Base-by-base conservation (phyloP, 1,140 invertebrate genomes). In the Anastrepha ludens region DNA sequence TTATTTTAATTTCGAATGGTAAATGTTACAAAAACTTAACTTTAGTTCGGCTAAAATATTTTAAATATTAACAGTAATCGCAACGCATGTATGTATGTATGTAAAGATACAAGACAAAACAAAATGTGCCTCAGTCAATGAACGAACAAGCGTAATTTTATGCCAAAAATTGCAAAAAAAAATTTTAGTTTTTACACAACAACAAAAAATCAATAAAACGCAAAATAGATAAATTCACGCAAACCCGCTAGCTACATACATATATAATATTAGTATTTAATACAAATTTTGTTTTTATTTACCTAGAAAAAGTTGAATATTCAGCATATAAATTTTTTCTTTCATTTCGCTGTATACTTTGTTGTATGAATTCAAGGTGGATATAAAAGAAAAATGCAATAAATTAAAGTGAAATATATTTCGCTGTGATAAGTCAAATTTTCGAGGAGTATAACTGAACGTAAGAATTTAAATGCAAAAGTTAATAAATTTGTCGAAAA, bases 61-160 rank as follows among this genome's bases (percentile, higher is more conserved):
- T 50, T 29, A 29, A 29, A 29, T 29, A 29, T 29, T 4, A 29
- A 81, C 0, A n/a, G 55, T 29, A 81, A 58, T 17, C 8, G 44
- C 47, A 81, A 81, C 5, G 41, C 67, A 15, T 74, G 64, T 74
- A 74, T 62, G 60, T 62, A 62, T n/a, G 17, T 62, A 13, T 17
- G 60, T 62, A 4, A 17, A n/a, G 13, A n/a, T 62, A n/a, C 17
- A n/a, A 29, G 6, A 29, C 8, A 50, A 55, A 81, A 81, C n/a
- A 55, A 81, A 81, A 81, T 81, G 74, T 81, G 74, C 74, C 74
- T 81, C 47, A 81, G 74, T 55, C 44, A 81, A 55, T n/a, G 74
- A 81, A 81, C n/a, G 47, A 81, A 78, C 44, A 81, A 44, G 9
- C 55, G 74, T 55, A 81, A 81, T 81, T 81, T 55, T 81, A 81